Evolutionary conservation across 2,888 invertebrate genomes (phyloP).

Genomic region (Lagria hirta): DNA sequence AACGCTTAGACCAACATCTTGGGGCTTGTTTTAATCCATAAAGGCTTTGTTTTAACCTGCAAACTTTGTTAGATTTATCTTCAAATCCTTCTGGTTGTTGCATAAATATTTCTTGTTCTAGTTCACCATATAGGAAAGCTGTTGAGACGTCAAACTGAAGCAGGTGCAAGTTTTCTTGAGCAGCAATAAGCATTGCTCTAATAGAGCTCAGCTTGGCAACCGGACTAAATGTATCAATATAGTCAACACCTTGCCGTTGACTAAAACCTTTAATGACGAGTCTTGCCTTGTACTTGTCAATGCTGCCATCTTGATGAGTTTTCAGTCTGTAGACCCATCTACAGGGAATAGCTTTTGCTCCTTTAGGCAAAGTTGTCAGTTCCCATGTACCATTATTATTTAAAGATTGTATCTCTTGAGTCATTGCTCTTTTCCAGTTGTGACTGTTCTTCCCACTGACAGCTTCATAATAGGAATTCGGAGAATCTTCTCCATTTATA

Average conservation of each 20-base stretch:
- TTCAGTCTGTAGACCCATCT: slow-evolving; percentile 29
- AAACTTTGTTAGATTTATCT: slow-evolving; percentile 37
- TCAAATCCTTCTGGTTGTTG: slow-evolving; percentile 42
- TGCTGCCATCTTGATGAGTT: slow-evolving; percentile 31
- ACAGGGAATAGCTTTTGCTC: slow-evolving; percentile 23
- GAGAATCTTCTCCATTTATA: no score
- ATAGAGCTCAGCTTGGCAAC: slow-evolving; percentile 38
- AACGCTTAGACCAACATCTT: slow-evolving; percentile 41
- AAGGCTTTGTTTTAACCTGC: slow-evolving; percentile 38
- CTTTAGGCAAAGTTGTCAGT: slow-evolving; percentile 19
- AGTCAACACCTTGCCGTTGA: slow-evolving; percentile 37
- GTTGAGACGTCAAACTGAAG: slow-evolving; percentile 41
- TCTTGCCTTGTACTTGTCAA: slow-evolving; percentile 37
- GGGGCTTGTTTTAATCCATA: slow-evolving; percentile 48
- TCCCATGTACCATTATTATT: slow-evolving; percentile 32
- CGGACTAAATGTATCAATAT: slow-evolving; percentile 41
- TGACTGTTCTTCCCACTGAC: slow-evolving; percentile 18
- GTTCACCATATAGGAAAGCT: slow-evolving; percentile 37
- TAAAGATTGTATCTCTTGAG: slow-evolving; percentile 29
- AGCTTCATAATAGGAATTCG: slow-evolving; percentile 32
- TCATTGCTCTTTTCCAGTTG: slow-evolving; percentile 30
- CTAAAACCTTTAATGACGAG: slow-evolving; percentile 36
- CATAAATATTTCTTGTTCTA: slow-evolving; percentile 44
- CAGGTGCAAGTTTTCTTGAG: slow-evolving; percentile 29
- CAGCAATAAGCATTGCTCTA: slow-evolving; percentile 34